These are phyloP conservation scores for Drosophila repleta DNA, from an alignment of 1,140 invertebrate species.

Conservation along the genomic window DNA sequence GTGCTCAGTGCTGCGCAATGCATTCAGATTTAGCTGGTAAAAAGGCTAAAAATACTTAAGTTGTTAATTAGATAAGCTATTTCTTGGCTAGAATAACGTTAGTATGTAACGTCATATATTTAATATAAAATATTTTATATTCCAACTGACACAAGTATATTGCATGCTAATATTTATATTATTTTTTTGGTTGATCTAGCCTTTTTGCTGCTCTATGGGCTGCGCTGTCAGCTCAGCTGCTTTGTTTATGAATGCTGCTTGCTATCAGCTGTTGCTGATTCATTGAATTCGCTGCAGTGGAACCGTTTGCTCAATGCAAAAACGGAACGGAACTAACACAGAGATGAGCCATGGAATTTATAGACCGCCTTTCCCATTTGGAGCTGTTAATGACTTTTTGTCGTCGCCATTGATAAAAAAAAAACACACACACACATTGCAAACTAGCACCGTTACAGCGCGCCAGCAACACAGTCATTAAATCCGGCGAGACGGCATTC, in stretches of 20 bases:
- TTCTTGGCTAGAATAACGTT: no score
- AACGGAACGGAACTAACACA: conserved; percentile 60
- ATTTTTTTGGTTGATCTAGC: background rate
- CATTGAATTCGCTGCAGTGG: conserved; percentile 18
- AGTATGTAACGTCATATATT: no score
- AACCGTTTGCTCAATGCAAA: conserved; percentile 10
- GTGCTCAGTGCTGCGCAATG: background rate
- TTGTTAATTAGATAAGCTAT: no score
- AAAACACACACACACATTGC: conserved; percentile 43
- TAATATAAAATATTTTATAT: no score
- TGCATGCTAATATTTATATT: background rate
- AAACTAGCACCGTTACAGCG: conserved; percentile 62
- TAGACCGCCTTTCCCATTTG: conserved; percentile 42
- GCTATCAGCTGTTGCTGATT: conserved; percentile 41
- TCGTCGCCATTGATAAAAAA: conserved; percentile 65
- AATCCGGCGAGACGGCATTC: conserved; percentile 80
- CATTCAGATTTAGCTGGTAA: background rate
- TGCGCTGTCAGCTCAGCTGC: background rate
- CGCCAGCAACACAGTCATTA: conserved; percentile 71
- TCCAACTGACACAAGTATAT: background rate
- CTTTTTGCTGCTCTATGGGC: background rate
- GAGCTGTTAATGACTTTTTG: conserved; percentile 33
- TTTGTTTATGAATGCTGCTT: conserved; percentile 8
- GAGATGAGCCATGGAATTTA: conserved; percentile 25
- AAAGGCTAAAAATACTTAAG: no score